phyloP scores from a whole-genome alignment of 1,140 invertebrate genomes.

The Popillia japonica region DNA sequence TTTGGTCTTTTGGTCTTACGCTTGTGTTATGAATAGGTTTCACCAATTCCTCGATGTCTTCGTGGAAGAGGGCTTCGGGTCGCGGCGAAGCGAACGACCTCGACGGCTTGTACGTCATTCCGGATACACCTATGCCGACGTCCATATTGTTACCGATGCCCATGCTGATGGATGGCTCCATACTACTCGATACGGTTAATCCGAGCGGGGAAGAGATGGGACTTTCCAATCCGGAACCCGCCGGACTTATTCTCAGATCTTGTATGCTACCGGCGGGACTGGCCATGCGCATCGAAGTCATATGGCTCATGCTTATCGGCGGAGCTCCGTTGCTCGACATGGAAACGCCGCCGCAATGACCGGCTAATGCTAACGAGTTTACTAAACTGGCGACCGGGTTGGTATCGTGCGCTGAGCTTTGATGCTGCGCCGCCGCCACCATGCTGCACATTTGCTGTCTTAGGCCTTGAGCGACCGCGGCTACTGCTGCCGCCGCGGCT shows the following conservation, averaged over 20 bases:
- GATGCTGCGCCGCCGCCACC: slow-evolving; percentile 71
- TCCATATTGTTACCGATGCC: slow-evolving; percentile 62
- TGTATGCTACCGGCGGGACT: slow-evolving; percentile 59
- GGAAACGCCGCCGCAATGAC: slow-evolving; percentile 58
- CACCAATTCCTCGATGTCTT: slow-evolving; percentile 69
- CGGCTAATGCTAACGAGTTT: slow-evolving; percentile 56
- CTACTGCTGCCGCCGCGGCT: slow-evolving; percentile 76
- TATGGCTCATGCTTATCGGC: slow-evolving; percentile 57
- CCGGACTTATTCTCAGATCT: slow-evolving; percentile 58
- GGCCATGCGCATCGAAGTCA: slow-evolving; percentile 56
- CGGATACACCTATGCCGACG: slow-evolving; percentile 66
- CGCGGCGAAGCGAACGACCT: slow-evolving; percentile 67
- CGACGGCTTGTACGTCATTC: slow-evolving; percentile 73
- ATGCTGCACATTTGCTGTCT: slow-evolving; percentile 77
- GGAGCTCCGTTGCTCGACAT: slow-evolving; percentile 58
- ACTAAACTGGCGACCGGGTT: slow-evolving; percentile 60
- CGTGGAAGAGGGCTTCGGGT: slow-evolving; percentile 69
- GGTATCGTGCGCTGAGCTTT: slow-evolving; percentile 65
- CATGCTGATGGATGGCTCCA: slow-evolving; percentile 59
- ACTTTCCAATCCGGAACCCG: slow-evolving; percentile 60
- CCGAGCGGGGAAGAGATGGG: slow-evolving; percentile 65
- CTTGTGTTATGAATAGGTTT: slow-evolving; percentile 61
- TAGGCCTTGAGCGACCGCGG: slow-evolving; percentile 74
- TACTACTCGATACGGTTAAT: slow-evolving; percentile 56
- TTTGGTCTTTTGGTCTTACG: slow-evolving; percentile 53